These are phyloP conservation scores for Ganaspis brasiliensis DNA, from an alignment of 2,888 invertebrate genomes.

Conservation along the genomic window DNA sequence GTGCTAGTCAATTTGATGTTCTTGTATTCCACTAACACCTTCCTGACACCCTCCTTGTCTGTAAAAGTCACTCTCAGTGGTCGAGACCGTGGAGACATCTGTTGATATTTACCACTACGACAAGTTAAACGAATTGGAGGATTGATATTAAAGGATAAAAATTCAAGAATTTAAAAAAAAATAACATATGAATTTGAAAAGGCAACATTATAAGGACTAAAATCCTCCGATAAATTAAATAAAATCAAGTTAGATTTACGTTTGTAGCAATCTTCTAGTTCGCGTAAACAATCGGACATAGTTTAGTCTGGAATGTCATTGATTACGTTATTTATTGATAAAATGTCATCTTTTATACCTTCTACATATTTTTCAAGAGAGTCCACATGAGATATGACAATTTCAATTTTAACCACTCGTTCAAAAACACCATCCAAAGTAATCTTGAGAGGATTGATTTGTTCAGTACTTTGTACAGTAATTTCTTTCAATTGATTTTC, in stretches of 20 bases:
- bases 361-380: neutral
- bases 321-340: neutral
- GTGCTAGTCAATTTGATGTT: neutral
- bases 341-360: neutral
- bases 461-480: neutral
- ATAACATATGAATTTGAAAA: too few relatives aligned
- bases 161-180: too few relatives aligned
- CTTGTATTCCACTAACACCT: neutral
- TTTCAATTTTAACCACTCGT: neutral
- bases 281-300: neutral
- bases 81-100: neutral
- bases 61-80: neutral
- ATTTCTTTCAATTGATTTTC: neutral
- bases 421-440: neutral
- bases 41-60: neutral
- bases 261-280: neutral
- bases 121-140: neutral
- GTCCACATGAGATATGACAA: neutral
- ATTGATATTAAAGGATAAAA: neutral
- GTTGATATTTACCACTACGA: neutral
- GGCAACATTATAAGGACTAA: too few relatives aligned
- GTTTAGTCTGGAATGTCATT: neutral
- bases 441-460: neutral
- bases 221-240: neutral
- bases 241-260: neutral